Evolutionary conservation across 2,797 vertebrate genomes (phyloP).

Genomic region (Etheostoma nigrum): DNA sequence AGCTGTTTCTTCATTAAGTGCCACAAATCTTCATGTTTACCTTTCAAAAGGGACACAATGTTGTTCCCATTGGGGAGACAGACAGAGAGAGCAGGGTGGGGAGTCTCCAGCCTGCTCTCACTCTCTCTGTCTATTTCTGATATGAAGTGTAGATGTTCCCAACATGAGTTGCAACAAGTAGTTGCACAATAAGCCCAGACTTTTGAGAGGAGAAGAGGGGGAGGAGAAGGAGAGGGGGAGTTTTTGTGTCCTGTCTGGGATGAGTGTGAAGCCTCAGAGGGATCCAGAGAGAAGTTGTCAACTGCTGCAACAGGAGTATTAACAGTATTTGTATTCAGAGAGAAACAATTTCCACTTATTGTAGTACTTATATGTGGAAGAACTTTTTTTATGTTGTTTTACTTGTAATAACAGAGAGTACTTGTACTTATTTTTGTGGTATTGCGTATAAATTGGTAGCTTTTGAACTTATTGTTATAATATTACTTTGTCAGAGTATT

Average conservation of each 20-base stretch:
- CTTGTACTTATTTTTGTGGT: neutral
- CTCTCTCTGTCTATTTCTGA: neutral
- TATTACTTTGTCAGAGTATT: neutral
- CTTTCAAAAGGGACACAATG: neutral
- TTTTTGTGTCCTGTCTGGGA: slow-evolving; percentile 8
- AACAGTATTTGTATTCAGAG: slow-evolving; percentile 7
- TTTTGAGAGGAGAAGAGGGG: slow-evolving; percentile 1
- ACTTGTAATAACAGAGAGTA: neutral
- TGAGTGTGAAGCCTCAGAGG: slow-evolving; percentile 31
- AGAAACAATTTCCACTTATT: neutral
- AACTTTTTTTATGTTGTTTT: neutral
- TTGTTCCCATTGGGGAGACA: neutral
- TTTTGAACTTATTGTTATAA: neutral
- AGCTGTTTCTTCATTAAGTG: neutral
- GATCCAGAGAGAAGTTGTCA: slow-evolving; percentile 5
- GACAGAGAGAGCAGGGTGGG: too few species aligned
- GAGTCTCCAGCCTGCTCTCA: neutral
- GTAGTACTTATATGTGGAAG: neutral
- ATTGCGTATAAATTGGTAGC: neutral
- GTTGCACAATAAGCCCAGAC: neutral
- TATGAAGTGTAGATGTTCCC: neutral
- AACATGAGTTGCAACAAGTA: slow-evolving; percentile 2
- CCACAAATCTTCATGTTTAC: neutral
- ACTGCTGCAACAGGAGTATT: slow-evolving; percentile 12
- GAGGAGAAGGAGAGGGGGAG: slow-evolving; percentile 52